These are phyloP conservation scores for Marcusenius ussheri DNA, from an alignment of 2,113 vertebrate genomes.

Conservation along the genomic window DNA sequence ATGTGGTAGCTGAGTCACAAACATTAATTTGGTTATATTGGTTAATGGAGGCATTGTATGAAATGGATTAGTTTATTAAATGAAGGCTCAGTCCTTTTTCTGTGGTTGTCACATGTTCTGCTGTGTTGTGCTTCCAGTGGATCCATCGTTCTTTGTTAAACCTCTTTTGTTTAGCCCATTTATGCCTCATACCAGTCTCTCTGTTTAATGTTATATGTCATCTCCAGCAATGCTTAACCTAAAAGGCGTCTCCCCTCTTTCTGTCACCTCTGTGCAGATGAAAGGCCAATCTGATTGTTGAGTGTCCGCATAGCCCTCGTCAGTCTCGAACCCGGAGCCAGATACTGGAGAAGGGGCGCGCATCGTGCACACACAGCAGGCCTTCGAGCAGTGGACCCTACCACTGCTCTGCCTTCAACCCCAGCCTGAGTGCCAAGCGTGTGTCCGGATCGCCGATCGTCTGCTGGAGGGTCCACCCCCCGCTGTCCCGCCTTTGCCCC, in stretches of 20 bases:
- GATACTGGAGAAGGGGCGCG: conserved; percentile 45
- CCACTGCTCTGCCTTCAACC: conserved; percentile 43
- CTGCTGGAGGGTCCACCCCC: conserved; percentile 47
- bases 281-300: conserved; percentile 70
- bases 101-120: neutral
- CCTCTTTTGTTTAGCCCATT: neutral
- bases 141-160: neutral
- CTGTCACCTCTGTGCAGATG: conserved; percentile 57
- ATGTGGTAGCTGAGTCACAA: neutral
- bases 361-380: neutral
- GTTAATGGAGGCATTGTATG: neutral
- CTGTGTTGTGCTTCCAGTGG: neutral
- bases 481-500: conserved; percentile 53
- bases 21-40: neutral
- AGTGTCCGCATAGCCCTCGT: conserved; percentile 52
- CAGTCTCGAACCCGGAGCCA: conserved; percentile 44
- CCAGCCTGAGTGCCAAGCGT: conserved; percentile 56
- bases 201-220: neutral
- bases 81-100: neutral
- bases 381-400: conserved; percentile 29
- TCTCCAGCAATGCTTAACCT: neutral
- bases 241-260: neutral
- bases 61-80: neutral
- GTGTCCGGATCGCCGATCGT: conserved; percentile 49
- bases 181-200: neutral